These are phyloP conservation scores for Tetrao urogallus DNA, from an alignment of 2,113 vertebrate species.

Conservation along the genomic window DNA sequence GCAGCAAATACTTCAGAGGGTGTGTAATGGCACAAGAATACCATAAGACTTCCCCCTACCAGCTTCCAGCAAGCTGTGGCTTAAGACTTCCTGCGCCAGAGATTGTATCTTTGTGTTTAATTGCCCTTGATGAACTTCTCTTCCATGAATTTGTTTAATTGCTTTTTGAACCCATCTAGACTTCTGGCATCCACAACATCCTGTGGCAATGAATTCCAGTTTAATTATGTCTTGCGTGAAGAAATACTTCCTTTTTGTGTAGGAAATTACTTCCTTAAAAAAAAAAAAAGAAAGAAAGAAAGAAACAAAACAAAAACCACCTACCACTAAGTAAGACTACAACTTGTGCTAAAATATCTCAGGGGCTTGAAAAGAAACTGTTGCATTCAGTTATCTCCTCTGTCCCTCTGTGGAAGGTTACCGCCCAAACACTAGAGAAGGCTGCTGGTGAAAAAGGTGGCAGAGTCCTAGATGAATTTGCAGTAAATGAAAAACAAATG, in stretches of 20 bases:
- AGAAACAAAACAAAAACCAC: neutral
- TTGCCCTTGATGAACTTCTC: conserved; percentile 68
- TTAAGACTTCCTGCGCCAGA: conserved; percentile 69
- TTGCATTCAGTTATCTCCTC: neutral
- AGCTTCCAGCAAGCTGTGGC: conserved; percentile 61
- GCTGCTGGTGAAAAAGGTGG: neutral
- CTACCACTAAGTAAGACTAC: neutral
- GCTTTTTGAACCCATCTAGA: conserved; percentile 64
- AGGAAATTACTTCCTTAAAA: conserved; percentile 63
- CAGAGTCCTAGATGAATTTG: neutral
- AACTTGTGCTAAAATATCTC: neutral
- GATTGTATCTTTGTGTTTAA: conserved; percentile 68
- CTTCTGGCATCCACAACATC: conserved; percentile 72
- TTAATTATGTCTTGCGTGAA: conserved; percentile 68
- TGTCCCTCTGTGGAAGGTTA: neutral
- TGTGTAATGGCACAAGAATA: neutral
- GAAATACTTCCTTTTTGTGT: conserved; percentile 67
- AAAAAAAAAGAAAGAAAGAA: neutral
- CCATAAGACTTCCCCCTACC: conserved; percentile 34
- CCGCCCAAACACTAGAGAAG: neutral
- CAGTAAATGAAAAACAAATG: neutral
- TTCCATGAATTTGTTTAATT: conserved; percentile 72
- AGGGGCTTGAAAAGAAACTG: neutral
- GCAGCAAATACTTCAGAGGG: neutral
- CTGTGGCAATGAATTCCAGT: conserved; percentile 71